phyloP scores from a whole-genome alignment of 2,113 vertebrate species.

The Corythoichthys intestinalis region DNA sequence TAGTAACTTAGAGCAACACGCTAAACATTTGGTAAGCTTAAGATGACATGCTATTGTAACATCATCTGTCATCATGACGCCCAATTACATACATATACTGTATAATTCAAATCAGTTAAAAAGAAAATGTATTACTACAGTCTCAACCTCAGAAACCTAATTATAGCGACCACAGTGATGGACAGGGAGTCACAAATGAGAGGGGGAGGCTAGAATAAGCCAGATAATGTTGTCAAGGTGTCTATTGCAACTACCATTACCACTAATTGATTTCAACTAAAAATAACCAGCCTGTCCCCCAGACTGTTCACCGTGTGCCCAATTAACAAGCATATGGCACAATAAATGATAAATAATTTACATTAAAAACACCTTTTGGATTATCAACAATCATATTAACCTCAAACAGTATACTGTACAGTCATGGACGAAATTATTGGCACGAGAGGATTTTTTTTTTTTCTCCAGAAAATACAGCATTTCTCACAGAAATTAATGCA shows the following conservation, averaged over 20 bases:
- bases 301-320: background rate
- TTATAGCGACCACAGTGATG: background rate
- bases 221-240: background rate
- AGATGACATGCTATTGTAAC: background rate
- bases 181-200: background rate
- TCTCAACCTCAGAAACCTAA: background rate
- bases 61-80: background rate
- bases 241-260: background rate
- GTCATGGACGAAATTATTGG: too few relatives aligned
- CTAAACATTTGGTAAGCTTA: background rate
- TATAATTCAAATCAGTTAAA: background rate
- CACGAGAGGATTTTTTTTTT: too few relatives aligned
- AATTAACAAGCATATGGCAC: background rate
- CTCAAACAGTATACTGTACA: too few relatives aligned
- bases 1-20: background rate
- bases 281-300: background rate
- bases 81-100: background rate
- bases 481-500: too few relatives aligned
- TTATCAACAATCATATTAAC: background rate
- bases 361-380: background rate
- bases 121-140: background rate
- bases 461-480: too few relatives aligned
- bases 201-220: background rate
- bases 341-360: background rate
- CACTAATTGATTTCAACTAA: background rate